These are phyloP conservation scores for Cinara cedri DNA, from an alignment of 2,888 invertebrate species.

Conservation along the genomic window DNA sequence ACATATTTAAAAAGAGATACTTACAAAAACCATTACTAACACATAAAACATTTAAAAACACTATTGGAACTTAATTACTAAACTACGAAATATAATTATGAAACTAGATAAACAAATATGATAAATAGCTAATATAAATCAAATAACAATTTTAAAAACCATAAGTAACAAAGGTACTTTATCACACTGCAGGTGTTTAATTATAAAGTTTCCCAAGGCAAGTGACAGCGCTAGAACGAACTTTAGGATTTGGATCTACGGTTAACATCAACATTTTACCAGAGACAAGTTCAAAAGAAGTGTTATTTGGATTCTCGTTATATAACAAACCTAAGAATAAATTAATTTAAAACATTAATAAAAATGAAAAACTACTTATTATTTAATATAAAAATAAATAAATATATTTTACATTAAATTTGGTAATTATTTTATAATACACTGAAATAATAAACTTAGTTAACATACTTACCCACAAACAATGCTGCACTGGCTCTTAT, in stretches of 20 bases:
- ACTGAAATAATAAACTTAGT: not conserved
- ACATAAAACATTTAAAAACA: conserved; percentile 8
- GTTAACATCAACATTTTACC: conserved; percentile 68
- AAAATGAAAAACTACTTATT: not conserved
- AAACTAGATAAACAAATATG: not conserved
- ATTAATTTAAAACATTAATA: not conserved
- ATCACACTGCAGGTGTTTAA: not conserved
- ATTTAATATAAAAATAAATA: not conserved
- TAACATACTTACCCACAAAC: conserved; percentile 62
- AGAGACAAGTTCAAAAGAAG: conserved; percentile 64
- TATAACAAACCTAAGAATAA: conserved; percentile 62
- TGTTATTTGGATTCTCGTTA: conserved; percentile 61
- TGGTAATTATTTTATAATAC: not conserved
- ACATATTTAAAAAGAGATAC: conserved; percentile 11
- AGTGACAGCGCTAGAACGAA: conserved; percentile 67
- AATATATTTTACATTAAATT: not conserved
- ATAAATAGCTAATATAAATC: not conserved
- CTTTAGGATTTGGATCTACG: conserved; percentile 67
- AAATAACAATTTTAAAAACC: not conserved
- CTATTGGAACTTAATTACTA: not conserved
- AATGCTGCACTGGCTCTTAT: conserved; percentile 68
- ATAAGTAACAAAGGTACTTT: not conserved
- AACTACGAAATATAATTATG: not conserved
- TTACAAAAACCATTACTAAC: conserved; percentile 25
- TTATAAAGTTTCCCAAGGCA: conserved; percentile 42